Percentiles rank a stretch among this genome's conserved stretches.
Conservation (phyloP, 2,888 invertebrate species). For the Acrocera orbiculus region DNA sequence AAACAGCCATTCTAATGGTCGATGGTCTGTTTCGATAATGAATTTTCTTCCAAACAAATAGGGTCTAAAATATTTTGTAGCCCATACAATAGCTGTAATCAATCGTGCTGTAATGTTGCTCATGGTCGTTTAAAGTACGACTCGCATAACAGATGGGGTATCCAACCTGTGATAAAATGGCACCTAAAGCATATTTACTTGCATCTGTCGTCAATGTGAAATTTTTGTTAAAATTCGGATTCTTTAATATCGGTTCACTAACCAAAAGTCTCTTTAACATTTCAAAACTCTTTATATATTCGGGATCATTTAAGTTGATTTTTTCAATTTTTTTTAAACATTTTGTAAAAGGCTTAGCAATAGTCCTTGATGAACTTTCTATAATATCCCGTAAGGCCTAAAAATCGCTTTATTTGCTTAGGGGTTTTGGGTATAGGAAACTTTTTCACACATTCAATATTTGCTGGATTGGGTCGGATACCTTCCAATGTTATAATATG, state of each 20-base stretch:
- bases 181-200: slow-evolving; percentile 2
- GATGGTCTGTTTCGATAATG: slow-evolving; percentile 1
- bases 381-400: background rate
- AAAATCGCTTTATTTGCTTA: slow-evolving; percentile 1
- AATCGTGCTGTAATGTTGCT: slow-evolving; percentile 1
- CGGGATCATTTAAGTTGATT: slow-evolving; percentile 1
- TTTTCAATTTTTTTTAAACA: background rate
- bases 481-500: slow-evolving; percentile 9
- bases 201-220: background rate
- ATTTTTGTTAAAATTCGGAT: slow-evolving; percentile 1
- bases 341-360: background rate
- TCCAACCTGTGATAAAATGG: slow-evolving; percentile 7
- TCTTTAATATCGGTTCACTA: background rate
- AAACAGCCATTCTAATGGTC: slow-evolving; percentile 1
- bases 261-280: background rate
- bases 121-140: slow-evolving; percentile 3
- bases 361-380: slow-evolving; percentile 1
- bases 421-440: background rate
- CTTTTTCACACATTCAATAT: slow-evolving; percentile 5
- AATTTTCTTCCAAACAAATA: slow-evolving; percentile 3
- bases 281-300: slow-evolving; percentile 1
- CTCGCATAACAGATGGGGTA: slow-evolving; percentile 3
- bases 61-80: background rate
- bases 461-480: slow-evolving; percentile 9
- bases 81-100: slow-evolving; percentile 3